A percentile compares a stretch with the other conserved stretches of the same genome.
phyloP scores from a whole-genome alignment of 2,888 invertebrate genomes.

The Zygogramma bicolorata region DNA sequence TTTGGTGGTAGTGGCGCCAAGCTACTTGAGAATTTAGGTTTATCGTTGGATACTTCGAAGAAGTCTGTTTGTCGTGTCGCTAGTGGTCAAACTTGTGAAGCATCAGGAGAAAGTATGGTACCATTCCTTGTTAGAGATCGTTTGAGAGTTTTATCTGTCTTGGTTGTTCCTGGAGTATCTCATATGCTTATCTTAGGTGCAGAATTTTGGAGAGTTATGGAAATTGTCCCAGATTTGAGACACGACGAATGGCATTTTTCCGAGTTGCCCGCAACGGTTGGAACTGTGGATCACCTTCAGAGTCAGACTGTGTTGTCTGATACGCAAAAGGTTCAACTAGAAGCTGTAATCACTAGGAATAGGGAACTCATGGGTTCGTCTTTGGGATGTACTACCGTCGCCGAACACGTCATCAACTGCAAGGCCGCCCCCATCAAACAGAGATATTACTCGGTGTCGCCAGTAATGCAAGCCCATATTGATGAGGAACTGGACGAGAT shows the following conservation, averaged over 20 bases:
- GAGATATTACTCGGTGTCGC: constrained; percentile 39
- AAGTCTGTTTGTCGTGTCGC: no score
- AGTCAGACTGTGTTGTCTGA: neutral
- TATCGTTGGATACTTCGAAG: neutral
- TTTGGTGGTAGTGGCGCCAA: neutral
- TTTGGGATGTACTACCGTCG: no score
- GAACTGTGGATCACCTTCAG: constrained; percentile 14
- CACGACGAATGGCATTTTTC: constrained; percentile 26
- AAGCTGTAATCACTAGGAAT: constrained; percentile 5
- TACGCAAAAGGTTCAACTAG: neutral
- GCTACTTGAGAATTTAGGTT: neutral
- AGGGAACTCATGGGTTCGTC: neutral
- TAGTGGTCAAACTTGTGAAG: no score
- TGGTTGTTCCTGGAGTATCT: no score
- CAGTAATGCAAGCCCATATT: constrained; percentile 32
- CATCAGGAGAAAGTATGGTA: no score
- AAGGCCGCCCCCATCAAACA: constrained; percentile 34
- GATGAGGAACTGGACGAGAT: constrained; percentile 6
- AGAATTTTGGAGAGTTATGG: constrained; percentile 12
- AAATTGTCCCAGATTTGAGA: constrained; percentile 19
- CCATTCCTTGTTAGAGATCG: no score
- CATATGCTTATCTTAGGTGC: no score
- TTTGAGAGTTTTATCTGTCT: no score
- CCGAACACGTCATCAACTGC: constrained; percentile 1
- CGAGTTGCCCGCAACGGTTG: neutral